phyloP scores from a whole-genome alignment of 2,113 vertebrate genomes.

The Hippocampus zosterae region DNA sequence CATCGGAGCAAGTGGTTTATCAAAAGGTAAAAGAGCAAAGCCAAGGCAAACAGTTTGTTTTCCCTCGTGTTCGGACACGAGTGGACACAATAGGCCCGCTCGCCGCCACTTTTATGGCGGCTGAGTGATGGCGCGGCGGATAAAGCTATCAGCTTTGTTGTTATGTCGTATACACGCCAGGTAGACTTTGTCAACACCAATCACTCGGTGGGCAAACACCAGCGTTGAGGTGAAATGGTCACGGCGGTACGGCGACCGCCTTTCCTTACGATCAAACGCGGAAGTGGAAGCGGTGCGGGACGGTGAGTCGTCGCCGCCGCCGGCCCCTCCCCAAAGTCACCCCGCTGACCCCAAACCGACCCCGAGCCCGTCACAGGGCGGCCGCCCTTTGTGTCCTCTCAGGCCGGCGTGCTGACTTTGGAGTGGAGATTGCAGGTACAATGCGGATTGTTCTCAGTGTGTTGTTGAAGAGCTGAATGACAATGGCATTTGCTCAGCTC shows the following conservation, averaged over 20 bases:
- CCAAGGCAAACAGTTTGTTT: constrained; percentile 56
- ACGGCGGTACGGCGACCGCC: constrained; percentile 11
- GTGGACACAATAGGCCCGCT: constrained; percentile 53
- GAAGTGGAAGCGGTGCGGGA: constrained; percentile 33
- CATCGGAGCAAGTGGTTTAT: constrained; percentile 46
- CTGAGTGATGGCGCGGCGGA: constrained; percentile 50
- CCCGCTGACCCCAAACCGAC: constrained; percentile 72
- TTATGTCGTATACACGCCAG: constrained; percentile 43
- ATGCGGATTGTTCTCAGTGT: constrained; percentile 82
- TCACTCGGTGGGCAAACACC: constrained; percentile 55
- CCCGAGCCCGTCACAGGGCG: constrained; percentile 74
- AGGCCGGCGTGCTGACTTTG: constrained; percentile 70
- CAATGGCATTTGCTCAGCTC: constrained; percentile 78
- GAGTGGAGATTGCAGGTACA: constrained; percentile 85
- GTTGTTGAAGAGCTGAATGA: constrained; percentile 75
- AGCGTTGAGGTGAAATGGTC: constrained; percentile 49
- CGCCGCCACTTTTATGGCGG: constrained; percentile 59
- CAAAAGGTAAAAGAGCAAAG: constrained; percentile 58
- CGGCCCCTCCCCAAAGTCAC: constrained; percentile 65
- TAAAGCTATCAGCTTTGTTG: constrained; percentile 53
- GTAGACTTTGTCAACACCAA: constrained; percentile 57
- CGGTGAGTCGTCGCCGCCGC: constrained; percentile 51
- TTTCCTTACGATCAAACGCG: constrained; percentile 49
- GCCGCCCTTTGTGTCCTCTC: constrained; percentile 73
- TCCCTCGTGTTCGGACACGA: constrained; percentile 60